Conservation (phyloP, 2,797 vertebrate species). For the Loriculus beryllinus region DNA sequence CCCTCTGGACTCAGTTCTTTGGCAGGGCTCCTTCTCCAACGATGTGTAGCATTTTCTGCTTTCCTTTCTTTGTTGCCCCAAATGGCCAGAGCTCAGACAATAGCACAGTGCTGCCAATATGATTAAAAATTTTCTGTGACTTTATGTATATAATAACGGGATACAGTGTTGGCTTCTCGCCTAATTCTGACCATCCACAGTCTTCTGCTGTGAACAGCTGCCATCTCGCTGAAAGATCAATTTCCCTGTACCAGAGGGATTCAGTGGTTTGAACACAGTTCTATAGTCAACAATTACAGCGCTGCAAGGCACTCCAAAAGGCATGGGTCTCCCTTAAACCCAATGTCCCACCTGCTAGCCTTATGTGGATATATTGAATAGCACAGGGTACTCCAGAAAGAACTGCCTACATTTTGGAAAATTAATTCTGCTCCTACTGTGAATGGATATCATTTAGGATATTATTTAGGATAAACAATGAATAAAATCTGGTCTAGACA, state of each 20-base stretch:
- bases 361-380: not conserved
- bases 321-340: not conserved
- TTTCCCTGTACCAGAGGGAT: not conserved
- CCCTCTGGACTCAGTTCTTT: not conserved
- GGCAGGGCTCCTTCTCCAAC: not conserved
- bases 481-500: not conserved
- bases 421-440: not conserved
- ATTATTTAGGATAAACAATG: not conserved
- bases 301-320: not conserved
- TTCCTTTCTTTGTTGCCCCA: not conserved
- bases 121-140: not conserved
- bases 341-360: not conserved
- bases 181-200: not conserved
- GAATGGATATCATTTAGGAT: not conserved
- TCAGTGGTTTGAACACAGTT: not conserved
- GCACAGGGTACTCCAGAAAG: not conserved
- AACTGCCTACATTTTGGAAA: not conserved
- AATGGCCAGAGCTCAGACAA: not conserved
- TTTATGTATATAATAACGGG: not conserved
- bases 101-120: not conserved
- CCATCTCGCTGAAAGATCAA: not conserved
- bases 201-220: not conserved
- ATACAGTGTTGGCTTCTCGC: not conserved
- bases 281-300: fast-evolving
- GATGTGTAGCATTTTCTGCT: not conserved